Evolutionary conservation across 2,113 vertebrate species (phyloP), one percentile per base, ranked within the genome.

Genomic region (Pseudopodoces humilis): DNA sequence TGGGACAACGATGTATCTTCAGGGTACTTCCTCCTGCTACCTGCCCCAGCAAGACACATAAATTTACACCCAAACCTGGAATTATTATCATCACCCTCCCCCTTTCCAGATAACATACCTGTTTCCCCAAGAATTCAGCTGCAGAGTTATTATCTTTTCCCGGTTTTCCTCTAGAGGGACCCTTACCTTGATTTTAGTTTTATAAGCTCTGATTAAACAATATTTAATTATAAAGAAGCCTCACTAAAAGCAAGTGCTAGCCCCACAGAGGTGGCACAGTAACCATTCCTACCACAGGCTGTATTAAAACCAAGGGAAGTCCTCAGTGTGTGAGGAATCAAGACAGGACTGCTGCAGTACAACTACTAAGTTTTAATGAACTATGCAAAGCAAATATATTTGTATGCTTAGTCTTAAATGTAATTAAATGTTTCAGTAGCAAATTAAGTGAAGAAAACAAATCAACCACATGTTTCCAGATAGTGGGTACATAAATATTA

Each of bases 401-500:
- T 49, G 47, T 92, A 55, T 86, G 44, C 72, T 91, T 92, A 84
- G 91, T 91, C 92, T 95, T 95, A 97, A 96, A 95, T 85, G 60
- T 95, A 98, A 97, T 97, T 96, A 97, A 98, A 92, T 80, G 91
- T 95, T 96, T 97, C 95, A 95, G 90, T 97, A 96, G 95, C 90
- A 97, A 97, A 97, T 94, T 97, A 97, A 98, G 95, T 92, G 92
- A 93, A 97, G 96, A 97, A 97, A 95, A 97, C 92, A 93, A 98
- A 97, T 97, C 96, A 97, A 77, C 82, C 92, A 95, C 86, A 96
- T 95, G 87, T 91, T 95, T 97, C 91, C 88, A 97, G 97, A 84
- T 94, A 97, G 83, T 96, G 96, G 90, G 90, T 96, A 94, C 94
- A 97, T 97, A 88, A 92, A 90, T 93, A 96, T 88, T 96, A 93